Percentiles rank a stretch among this genome's conserved stretches.
Conservation (phyloP, 2,113 vertebrate genomes). For the Canis aureus region DNA sequence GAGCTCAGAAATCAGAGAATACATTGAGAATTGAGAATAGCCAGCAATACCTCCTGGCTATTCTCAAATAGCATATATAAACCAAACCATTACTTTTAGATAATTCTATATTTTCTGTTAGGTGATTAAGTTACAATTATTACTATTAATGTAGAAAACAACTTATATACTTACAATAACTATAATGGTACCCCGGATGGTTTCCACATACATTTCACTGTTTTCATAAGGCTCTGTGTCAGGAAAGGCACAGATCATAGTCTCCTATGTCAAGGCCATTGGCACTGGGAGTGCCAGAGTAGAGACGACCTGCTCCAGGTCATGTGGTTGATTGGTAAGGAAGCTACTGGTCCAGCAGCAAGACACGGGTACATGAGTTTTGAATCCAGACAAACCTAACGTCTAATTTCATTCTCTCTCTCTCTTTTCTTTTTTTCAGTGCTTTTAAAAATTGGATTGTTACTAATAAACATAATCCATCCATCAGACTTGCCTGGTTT, state of each 20-base stretch:
- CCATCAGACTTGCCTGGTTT: background rate
- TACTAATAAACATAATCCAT: background rate
- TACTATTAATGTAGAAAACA: background rate
- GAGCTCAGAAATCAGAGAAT: background rate
- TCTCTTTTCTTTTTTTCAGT: background rate
- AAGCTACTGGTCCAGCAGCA: background rate
- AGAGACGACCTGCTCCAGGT: background rate
- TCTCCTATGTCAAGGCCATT: background rate
- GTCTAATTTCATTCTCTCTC: background rate
- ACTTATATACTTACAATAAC: background rate
- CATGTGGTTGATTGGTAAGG: background rate
- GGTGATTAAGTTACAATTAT: conserved; percentile 16
- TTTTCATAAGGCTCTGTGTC: background rate
- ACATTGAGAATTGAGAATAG: background rate
- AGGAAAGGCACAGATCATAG: background rate
- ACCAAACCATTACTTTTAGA: background rate
- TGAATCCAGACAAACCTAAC: background rate
- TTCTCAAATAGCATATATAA: background rate
- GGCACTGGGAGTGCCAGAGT: background rate
- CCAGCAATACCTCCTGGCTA: background rate
- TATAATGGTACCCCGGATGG: background rate
- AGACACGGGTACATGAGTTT: background rate
- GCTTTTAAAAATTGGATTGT: background rate
- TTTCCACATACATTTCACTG: background rate
- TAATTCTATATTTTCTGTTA: conserved; percentile 20